These are phyloP conservation scores for Scatophagus argus DNA, from an alignment of 2,113 vertebrate species.

Conservation along the genomic window DNA sequence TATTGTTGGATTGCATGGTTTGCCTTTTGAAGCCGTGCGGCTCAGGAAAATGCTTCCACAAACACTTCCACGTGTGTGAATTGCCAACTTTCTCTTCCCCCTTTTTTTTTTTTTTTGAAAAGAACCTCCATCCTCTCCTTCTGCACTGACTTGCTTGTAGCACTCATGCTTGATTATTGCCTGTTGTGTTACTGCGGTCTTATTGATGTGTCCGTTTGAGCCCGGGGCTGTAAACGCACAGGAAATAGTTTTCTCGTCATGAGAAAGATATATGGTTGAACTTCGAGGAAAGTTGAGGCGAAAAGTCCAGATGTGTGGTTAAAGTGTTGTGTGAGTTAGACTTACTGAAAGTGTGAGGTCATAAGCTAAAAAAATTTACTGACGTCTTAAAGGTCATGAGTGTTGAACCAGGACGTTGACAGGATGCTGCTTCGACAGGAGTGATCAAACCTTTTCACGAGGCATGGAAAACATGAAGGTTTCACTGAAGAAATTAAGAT, in stretches of 20 bases:
- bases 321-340: conserved; percentile 33
- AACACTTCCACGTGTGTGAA: conserved; percentile 80
- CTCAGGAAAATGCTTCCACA: conserved; percentile 79
- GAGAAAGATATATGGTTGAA: conserved; percentile 59
- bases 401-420: conserved; percentile 36
- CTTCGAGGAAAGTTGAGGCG: conserved; percentile 34
- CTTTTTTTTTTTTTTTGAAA: conserved; percentile 20
- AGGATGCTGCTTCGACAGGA: conserved; percentile 22
- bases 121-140: conserved; percentile 34
- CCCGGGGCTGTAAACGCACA: conserved; percentile 62
- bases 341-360: conserved; percentile 57
- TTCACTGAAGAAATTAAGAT: background rate
- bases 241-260: conserved; percentile 67
- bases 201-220: conserved; percentile 58
- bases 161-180: conserved; percentile 26
- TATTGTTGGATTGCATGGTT: conserved; percentile 75
- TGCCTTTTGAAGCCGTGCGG: conserved; percentile 74
- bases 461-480: background rate
- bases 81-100: conserved; percentile 56
- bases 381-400: conserved; percentile 12
- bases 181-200: conserved; percentile 53
- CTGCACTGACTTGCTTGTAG: conserved; percentile 18
- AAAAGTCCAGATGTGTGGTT: conserved; percentile 60
- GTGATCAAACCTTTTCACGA: conserved; percentile 25
- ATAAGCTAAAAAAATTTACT: conserved; percentile 47